phyloP scores from a whole-genome alignment of 2,797 vertebrate genomes.

The Sciurus vulgaris region DNA sequence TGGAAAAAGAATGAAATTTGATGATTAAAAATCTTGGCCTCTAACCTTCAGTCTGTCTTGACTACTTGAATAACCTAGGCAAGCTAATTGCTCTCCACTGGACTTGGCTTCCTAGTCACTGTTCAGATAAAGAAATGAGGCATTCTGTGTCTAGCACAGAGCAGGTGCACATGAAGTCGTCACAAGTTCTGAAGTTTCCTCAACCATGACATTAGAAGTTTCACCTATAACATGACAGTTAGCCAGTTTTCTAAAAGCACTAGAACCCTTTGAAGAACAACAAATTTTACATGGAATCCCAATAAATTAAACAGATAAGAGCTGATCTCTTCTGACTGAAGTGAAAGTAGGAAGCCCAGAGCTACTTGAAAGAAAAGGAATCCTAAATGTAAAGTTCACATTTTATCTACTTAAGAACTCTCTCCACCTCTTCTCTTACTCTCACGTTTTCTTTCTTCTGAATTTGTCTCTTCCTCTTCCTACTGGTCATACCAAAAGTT shows the following conservation, averaged over 20 bases:
- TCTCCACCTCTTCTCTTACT: too few relatives aligned
- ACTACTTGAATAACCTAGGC: background rate
- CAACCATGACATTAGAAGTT: background rate
- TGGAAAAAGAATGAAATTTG: background rate
- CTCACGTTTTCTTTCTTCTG: too few relatives aligned
- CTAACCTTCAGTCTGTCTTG: background rate
- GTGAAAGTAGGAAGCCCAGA: background rate
- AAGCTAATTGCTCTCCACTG: background rate
- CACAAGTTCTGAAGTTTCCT: background rate
- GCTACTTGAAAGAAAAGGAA: too few relatives aligned
- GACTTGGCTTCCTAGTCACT: background rate
- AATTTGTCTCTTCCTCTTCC: too few relatives aligned
- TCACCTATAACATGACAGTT: background rate
- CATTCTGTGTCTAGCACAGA: background rate
- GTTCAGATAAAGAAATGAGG: background rate
- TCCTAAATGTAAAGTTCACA: too few relatives aligned
- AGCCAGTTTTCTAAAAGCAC: background rate
- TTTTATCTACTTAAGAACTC: too few relatives aligned
- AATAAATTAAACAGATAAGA: background rate
- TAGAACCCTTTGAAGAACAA: background rate
- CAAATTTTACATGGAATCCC: background rate
- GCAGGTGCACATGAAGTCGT: background rate
- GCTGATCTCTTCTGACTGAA: background rate
- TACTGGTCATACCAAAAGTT: background rate
- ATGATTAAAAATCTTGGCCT: background rate